These are phyloP conservation scores for Torymus aiolomorphi DNA, from an alignment of 2,888 invertebrate species.

Conservation along the genomic window DNA sequence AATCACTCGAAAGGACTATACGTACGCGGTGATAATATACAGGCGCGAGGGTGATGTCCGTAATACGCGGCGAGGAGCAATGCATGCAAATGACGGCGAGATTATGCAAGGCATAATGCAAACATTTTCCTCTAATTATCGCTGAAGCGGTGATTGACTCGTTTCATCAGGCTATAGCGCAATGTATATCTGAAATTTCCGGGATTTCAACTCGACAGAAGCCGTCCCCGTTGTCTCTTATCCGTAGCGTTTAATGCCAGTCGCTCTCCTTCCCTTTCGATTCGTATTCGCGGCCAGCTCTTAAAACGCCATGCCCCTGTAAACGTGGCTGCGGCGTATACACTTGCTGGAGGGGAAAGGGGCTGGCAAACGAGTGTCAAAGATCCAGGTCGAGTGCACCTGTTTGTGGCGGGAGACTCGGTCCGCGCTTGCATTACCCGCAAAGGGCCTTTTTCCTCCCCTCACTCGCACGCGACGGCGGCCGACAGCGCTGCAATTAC, in stretches of 20 bases:
- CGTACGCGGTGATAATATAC: too few species aligned
- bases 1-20: too few species aligned
- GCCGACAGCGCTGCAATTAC: constrained; percentile 38
- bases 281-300: constrained; percentile 9
- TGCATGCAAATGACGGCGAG: neutral
- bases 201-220: neutral
- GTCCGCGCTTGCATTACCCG: neutral
- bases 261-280: neutral
- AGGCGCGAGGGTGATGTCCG: too few species aligned
- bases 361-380: constrained; percentile 57
- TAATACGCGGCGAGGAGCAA: neutral
- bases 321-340: too few species aligned
- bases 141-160: neutral
- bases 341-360: too few species aligned
- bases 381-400: constrained; percentile 62
- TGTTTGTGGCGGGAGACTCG: constrained; percentile 46
- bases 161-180: neutral
- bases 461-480: neutral
- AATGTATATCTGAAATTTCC: too few species aligned
- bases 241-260: constrained; percentile 19
- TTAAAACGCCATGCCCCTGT: too few species aligned
- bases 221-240: constrained; percentile 6
- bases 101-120: neutral
- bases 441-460: constrained; percentile 11
- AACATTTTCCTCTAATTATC: constrained; percentile 8